phyloP scores from a whole-genome alignment of 92 coral and sea anemone species.

The Parazoanthus darwini region DNA sequence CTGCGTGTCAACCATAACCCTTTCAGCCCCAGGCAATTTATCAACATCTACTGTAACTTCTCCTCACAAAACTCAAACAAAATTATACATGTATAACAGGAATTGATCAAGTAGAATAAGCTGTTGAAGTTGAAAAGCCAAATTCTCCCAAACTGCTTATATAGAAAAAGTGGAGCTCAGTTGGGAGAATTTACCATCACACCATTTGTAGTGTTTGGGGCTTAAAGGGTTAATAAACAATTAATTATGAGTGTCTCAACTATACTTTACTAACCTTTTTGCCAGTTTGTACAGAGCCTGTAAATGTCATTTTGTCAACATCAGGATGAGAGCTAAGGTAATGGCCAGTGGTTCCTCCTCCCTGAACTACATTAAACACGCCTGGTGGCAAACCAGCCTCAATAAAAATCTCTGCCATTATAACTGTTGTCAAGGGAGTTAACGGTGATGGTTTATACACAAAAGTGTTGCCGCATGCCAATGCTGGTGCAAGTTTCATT shows the following conservation, averaged over 20 bases:
- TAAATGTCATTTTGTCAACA: conserved; percentile 88
- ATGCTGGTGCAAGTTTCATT: conserved; percentile 94
- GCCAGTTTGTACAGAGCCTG: conserved; percentile 96
- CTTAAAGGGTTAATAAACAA: not conserved
- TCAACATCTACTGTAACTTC: no score
- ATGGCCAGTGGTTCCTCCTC: conserved; percentile 87
- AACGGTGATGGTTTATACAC: conserved; percentile 96
- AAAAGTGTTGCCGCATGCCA: conserved; percentile 94
- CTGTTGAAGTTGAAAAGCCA: no score
- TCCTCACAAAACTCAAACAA: no score
- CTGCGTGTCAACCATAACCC: no score
- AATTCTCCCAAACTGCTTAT: no score
- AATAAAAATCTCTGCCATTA: conserved; percentile 83
- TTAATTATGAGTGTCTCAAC: not conserved
- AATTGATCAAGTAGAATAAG: no score
- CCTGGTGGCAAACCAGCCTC: conserved; percentile 94
- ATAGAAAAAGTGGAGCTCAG: no score
- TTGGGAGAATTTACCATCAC: no score
- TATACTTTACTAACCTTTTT: conserved; percentile 62
- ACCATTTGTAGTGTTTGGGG: no score
- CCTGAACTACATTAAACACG: conserved; percentile 84
- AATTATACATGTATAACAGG: no score
- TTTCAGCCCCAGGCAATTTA: no score
- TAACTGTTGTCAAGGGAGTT: conserved; percentile 84
- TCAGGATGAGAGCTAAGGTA: conserved; percentile 77